Conservation (phyloP, 2,797 vertebrate species). For the Okamejei kenojei region DNA sequence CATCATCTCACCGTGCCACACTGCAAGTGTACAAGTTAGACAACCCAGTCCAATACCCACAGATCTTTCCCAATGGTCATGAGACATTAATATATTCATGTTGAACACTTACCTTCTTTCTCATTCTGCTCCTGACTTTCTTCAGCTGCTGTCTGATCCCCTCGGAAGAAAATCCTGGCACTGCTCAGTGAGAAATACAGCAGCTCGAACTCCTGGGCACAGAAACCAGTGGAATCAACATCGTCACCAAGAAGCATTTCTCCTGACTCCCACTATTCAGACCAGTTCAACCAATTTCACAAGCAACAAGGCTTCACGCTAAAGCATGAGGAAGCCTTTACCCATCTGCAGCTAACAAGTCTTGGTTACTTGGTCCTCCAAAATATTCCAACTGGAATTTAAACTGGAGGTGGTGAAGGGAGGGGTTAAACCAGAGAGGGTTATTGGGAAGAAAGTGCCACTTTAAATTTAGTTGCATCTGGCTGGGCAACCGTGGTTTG, state of each 20-base stretch:
- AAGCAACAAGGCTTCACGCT: no score
- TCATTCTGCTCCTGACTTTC: conserved; percentile 93
- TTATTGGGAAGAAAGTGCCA: no score
- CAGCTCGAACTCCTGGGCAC: conserved; percentile 86
- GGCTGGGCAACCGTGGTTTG: no score
- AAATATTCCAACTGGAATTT: no score
- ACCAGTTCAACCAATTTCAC: neutral
- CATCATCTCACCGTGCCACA: neutral
- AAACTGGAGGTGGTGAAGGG: no score
- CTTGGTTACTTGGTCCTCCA: no score
- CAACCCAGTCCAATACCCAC: neutral
- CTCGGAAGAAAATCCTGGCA: conserved; percentile 96
- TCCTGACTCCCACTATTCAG: neutral
- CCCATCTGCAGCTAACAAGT: no score
- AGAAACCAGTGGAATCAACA: neutral
- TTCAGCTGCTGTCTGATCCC: conserved; percentile 94
- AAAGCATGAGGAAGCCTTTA: no score
- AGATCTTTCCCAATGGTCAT: neutral
- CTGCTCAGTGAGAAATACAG: conserved; percentile 96
- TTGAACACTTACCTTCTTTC: conserved; percentile 58
- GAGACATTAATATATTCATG: no score
- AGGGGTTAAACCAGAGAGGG: no score
- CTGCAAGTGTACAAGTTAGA: neutral
- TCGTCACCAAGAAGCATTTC: neutral
- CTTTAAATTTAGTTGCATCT: no score